These are phyloP conservation scores for Thunnus maccoyii DNA, from an alignment of 2,113 vertebrate species.

Conservation along the genomic window DNA sequence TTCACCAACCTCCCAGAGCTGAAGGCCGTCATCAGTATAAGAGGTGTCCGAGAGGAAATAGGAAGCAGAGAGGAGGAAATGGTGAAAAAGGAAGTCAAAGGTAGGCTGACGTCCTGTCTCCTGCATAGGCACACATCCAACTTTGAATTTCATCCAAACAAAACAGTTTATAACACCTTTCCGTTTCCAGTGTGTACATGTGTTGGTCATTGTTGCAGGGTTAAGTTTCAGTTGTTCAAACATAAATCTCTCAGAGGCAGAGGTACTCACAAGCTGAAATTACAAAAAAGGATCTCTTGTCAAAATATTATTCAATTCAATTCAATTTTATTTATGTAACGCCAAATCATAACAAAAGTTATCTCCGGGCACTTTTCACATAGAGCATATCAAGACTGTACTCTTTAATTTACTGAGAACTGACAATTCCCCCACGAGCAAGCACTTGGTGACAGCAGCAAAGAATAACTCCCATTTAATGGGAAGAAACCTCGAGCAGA, in stretches of 20 bases:
- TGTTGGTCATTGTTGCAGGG: not conserved
- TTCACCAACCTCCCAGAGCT: conserved; percentile 68
- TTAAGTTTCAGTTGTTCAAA: conserved; percentile 5
- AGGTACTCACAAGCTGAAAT: not conserved
- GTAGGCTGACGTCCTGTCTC: conserved; percentile 59
- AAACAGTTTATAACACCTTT: conserved; percentile 52
- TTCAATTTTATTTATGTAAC: no score
- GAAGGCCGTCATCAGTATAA: conserved; percentile 79
- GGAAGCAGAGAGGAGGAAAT: conserved; percentile 74
- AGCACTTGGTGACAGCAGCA: no score
- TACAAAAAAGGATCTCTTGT: not conserved
- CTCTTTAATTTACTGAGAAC: no score
- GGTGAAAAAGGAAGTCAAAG: conserved; percentile 55
- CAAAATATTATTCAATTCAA: no score
- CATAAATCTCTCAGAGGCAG: not conserved
- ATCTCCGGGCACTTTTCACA: no score
- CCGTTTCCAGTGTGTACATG: conserved; percentile 38
- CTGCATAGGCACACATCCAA: not conserved
- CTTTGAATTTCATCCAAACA: conserved; percentile 47
- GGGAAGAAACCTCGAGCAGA: no score
- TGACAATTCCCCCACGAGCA: no score
- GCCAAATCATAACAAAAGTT: no score
- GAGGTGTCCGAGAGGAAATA: conserved; percentile 84
- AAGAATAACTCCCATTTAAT: no score
- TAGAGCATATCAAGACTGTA: no score